These are phyloP conservation scores for Potamilus streckersoni DNA, from an alignment of 1,140 invertebrate genomes.

Conservation along the genomic window DNA sequence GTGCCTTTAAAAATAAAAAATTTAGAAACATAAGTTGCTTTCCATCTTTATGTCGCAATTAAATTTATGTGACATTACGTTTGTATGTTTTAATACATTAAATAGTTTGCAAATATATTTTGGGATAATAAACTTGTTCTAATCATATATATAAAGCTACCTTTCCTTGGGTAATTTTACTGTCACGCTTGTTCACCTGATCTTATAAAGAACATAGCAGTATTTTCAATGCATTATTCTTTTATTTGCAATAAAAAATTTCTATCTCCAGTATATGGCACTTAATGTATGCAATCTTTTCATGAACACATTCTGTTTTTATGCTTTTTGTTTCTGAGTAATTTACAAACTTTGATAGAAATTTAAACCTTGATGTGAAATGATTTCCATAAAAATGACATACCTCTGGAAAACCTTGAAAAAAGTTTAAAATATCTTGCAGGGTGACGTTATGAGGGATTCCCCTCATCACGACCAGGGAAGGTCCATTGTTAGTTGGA, in stretches of 20 bases:
- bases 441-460: constrained; percentile 67
- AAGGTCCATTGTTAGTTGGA: constrained; percentile 70
- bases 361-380: not conserved
- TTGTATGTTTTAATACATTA: too few relatives aligned
- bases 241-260: not conserved
- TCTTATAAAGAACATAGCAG: too few relatives aligned
- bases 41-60: too few relatives aligned
- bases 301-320: not conserved
- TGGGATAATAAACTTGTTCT: too few relatives aligned
- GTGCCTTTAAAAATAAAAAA: too few relatives aligned
- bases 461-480: constrained; percentile 70
- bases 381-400: constrained; percentile 34
- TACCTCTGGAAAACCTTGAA: constrained; percentile 70
- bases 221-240: not conserved
- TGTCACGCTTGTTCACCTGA: too few relatives aligned
- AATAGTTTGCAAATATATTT: too few relatives aligned
- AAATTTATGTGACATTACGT: too few relatives aligned
- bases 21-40: too few relatives aligned
- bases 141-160: too few relatives aligned
- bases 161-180: too few relatives aligned
- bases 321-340: not conserved
- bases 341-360: not conserved
- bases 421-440: constrained; percentile 69
- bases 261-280: not conserved
- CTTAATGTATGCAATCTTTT: not conserved